phyloP scores from a whole-genome alignment of 2,888 invertebrate species.

The Colletes collaris region DNA sequence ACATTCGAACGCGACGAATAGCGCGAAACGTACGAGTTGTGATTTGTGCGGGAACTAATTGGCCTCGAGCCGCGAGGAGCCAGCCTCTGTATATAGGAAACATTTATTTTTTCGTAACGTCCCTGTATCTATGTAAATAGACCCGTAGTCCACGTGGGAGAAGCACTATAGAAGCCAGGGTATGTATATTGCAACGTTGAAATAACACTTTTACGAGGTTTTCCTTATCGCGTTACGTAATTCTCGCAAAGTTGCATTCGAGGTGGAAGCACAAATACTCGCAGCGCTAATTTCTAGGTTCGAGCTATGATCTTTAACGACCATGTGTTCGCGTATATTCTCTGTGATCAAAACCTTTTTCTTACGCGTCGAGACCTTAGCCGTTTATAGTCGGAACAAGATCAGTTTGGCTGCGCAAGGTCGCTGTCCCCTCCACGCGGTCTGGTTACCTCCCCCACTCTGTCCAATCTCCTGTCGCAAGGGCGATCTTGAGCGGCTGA shows the following conservation, averaged over 20 bases:
- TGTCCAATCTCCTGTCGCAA: too few species aligned
- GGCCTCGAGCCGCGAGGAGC: not conserved
- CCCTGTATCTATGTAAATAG: constrained; percentile 55
- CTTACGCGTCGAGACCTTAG: constrained; percentile 1
- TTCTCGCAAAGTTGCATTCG: constrained; percentile 4
- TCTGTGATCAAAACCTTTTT: constrained; percentile 62
- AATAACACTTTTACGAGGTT: constrained; percentile 68
- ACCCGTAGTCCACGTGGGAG: constrained; percentile 21
- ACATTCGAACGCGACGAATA: not conserved
- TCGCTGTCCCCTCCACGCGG: not conserved
- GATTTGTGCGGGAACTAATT: not conserved
- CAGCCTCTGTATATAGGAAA: constrained; percentile 20
- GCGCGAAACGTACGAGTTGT: not conserved
- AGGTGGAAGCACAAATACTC: constrained; percentile 48
- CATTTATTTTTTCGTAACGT: constrained; percentile 56
- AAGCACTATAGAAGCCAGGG: constrained; percentile 43
- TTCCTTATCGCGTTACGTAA: not conserved
- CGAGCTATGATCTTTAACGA: not conserved
- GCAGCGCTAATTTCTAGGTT: not conserved
- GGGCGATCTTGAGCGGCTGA: not conserved
- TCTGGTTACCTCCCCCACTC: not conserved
- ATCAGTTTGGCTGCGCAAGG: not conserved
- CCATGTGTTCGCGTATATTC: constrained; percentile 41
- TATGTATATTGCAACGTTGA: constrained; percentile 45
- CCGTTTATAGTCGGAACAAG: not conserved